Evolutionary conservation across 1,140 invertebrate genomes (phyloP).

Genomic region (Ostrea edulis): DNA sequence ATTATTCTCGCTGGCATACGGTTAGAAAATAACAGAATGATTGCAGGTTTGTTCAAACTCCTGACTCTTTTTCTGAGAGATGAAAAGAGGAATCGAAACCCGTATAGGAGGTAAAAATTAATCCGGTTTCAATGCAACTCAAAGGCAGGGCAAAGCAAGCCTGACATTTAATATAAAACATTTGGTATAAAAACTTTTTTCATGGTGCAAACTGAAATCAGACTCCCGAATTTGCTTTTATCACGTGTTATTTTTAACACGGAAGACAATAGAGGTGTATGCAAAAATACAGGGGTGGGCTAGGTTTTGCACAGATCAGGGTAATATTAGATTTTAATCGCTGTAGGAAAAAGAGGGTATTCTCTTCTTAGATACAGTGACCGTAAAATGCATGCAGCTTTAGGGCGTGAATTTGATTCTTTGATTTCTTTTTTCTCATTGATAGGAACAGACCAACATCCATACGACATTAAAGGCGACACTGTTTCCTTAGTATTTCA

Average conservation of each 20-base stretch:
- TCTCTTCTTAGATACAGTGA: background rate
- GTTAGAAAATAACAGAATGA: background rate
- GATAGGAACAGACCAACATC: background rate
- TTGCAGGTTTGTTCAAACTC: background rate
- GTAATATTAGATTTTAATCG: conserved; percentile 27
- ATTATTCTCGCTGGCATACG: background rate
- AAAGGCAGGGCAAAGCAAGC: background rate
- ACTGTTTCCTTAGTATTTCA: too few relatives aligned
- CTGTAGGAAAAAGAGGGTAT: background rate
- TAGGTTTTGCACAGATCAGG: background rate
- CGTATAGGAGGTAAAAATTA: conserved; percentile 8
- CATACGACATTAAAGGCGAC: background rate
- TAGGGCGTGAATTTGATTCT: background rate
- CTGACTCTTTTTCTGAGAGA: background rate
- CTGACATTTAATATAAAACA: background rate
- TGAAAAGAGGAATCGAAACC: background rate
- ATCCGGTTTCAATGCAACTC: conserved; percentile 4
- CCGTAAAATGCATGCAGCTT: background rate
- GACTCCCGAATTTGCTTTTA: conserved; percentile 12
- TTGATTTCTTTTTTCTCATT: background rate
- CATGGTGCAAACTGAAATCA: background rate
- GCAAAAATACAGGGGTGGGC: background rate
- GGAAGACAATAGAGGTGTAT: background rate
- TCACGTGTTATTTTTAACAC: conserved; percentile 24
- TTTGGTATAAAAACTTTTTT: background rate